Evolutionary conservation across 2,797 vertebrate genomes (phyloP).

Genomic region (Morus bassanus): DNA sequence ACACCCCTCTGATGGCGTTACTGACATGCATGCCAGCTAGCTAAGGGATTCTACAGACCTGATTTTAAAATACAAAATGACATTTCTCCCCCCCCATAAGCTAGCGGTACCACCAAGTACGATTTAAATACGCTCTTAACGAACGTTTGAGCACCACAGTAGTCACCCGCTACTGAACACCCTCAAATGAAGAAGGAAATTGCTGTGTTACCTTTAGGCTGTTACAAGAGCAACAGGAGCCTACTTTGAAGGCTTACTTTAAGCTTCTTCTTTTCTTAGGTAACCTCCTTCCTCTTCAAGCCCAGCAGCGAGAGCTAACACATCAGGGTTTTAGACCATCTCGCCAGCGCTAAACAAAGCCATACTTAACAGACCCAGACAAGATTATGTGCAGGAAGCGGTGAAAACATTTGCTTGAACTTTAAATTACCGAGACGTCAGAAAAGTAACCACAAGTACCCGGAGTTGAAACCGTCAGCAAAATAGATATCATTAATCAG

Average conservation of each 20-base stretch:
- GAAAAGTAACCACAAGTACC: not conserved
- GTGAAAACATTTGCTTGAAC: not conserved
- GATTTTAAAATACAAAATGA: not conserved
- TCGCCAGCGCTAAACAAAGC: not conserved
- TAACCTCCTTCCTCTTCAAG: not conserved
- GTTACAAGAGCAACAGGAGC: not conserved
- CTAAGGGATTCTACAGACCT: not conserved
- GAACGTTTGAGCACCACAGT: not conserved
- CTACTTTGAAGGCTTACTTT: not conserved
- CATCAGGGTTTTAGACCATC: not conserved
- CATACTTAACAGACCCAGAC: not conserved
- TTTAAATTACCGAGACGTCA: not conserved
- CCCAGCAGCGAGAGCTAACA: not conserved
- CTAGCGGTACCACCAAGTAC: not conserved
- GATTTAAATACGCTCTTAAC: not conserved
- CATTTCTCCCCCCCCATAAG: accelerated
- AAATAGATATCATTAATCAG: not conserved
- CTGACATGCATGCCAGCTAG: not conserved
- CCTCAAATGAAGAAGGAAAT: not conserved
- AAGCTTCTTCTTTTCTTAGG: not conserved
- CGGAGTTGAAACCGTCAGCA: not conserved
- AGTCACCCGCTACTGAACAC: not conserved
- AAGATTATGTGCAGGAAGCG: not conserved
- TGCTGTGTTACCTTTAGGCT: not conserved
- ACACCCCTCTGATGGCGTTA: not conserved